Conservation (phyloP, 2,113 vertebrate species). For the Coreoperca whiteheadi region DNA sequence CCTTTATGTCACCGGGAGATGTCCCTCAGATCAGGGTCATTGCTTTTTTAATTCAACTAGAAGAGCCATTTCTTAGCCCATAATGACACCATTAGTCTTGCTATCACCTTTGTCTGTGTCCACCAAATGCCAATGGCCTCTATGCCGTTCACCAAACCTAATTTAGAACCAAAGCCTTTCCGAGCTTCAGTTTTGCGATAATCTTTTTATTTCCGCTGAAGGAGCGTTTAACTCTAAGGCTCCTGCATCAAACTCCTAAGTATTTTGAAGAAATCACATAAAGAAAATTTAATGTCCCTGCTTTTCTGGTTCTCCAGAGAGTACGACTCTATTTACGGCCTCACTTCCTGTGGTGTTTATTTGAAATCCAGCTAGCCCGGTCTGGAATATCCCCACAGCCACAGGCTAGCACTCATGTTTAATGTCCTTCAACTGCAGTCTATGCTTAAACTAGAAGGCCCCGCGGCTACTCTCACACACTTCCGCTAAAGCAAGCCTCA, state of each 20-base stretch:
- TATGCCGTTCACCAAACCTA: slow-evolving; percentile 38
- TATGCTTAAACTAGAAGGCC: slow-evolving; percentile 65
- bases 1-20: slow-evolving; percentile 69
- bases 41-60: slow-evolving; percentile 84
- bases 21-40: slow-evolving; percentile 81
- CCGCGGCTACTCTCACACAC: slow-evolving; percentile 68
- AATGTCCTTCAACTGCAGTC: slow-evolving; percentile 79
- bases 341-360: slow-evolving; percentile 79
- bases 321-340: slow-evolving; percentile 69
- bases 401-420: slow-evolving; percentile 76
- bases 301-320: slow-evolving; percentile 53
- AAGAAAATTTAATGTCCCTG: slow-evolving; percentile 49
- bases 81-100: slow-evolving; percentile 82
- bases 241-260: neutral
- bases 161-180: slow-evolving; percentile 49
- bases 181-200: neutral
- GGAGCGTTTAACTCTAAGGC: slow-evolving; percentile 17
- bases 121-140: slow-evolving; percentile 65
- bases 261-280: slow-evolving; percentile 31
- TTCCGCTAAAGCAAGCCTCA: slow-evolving; percentile 57
- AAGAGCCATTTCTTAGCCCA: slow-evolving; percentile 71
- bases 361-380: slow-evolving; percentile 62
- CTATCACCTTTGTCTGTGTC: slow-evolving; percentile 72
- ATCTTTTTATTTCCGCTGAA: slow-evolving; percentile 23
- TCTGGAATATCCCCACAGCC: slow-evolving; percentile 63